Evolutionary conservation across 2,113 vertebrate species (phyloP).

Genomic region (Hymenochirus boettgeri): DNA sequence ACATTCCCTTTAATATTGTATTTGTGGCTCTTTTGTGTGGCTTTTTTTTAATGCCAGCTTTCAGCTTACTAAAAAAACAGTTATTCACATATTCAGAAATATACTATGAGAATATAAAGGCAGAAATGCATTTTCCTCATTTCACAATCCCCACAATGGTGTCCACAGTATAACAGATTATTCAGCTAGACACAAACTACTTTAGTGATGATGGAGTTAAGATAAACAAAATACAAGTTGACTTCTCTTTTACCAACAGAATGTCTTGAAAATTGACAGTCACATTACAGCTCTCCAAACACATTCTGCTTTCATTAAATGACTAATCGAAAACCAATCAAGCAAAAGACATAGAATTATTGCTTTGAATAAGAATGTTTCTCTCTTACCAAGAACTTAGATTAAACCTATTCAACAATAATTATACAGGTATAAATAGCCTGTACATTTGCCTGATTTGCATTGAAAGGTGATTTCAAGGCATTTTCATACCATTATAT

Average conservation of each 20-base stretch:
- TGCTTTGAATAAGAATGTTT: constrained; percentile 51
- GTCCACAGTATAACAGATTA: no score
- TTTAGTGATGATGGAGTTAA: constrained; percentile 41
- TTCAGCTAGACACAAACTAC: neutral
- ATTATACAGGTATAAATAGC: constrained; percentile 43
- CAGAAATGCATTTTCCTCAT: no score
- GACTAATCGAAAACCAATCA: constrained; percentile 64
- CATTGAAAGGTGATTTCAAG: constrained; percentile 18
- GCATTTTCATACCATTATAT: neutral
- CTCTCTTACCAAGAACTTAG: constrained; percentile 41
- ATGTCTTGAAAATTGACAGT: constrained; percentile 61
- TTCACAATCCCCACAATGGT: no score
- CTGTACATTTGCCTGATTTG: constrained; percentile 23
- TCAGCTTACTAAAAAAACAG: no score
- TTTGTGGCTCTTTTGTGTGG: no score
- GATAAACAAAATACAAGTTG: constrained; percentile 46
- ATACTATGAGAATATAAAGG: no score
- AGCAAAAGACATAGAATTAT: constrained; percentile 51
- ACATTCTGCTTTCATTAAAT: constrained; percentile 72
- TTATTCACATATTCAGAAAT: no score
- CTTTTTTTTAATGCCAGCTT: no score
- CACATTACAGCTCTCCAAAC: constrained; percentile 58
- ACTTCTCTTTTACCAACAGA: constrained; percentile 53
- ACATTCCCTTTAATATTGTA: no score
- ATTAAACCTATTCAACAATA: constrained; percentile 49